phyloP scores from a whole-genome alignment of 1,140 invertebrate genomes.

The Caenorhabditis inopinata region DNA sequence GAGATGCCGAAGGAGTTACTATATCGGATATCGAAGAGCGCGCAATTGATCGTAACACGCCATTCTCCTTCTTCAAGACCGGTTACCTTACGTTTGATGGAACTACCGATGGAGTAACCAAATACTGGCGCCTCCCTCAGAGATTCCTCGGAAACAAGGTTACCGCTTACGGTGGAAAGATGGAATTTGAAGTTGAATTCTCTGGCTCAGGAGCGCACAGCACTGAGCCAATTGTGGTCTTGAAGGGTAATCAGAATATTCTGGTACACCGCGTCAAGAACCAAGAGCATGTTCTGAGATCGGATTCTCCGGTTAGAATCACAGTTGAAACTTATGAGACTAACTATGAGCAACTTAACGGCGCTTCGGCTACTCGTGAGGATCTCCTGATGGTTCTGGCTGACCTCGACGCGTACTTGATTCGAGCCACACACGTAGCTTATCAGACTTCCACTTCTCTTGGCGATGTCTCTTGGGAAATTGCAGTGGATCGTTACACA shows the following conservation, averaged over 20 bases:
- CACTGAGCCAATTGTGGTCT: conserved; percentile 60
- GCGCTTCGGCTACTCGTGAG: conserved; percentile 78
- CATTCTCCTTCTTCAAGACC: conserved; percentile 53
- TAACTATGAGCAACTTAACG: conserved; percentile 80
- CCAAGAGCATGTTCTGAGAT: conserved; percentile 52
- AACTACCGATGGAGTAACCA: conserved; percentile 65
- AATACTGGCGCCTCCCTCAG: conserved; percentile 79
- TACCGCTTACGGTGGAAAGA: conserved; percentile 63
- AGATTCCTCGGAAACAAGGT: conserved; percentile 83
- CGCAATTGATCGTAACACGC: conserved; percentile 36
- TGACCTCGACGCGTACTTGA: conserved; percentile 80
- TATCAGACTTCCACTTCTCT: conserved; percentile 60
- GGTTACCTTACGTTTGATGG: conserved; percentile 56
- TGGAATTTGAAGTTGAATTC: conserved; percentile 60
- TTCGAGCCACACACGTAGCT: conserved; percentile 83
- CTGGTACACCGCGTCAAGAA: conserved; percentile 58
- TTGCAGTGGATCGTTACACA: conserved; percentile 63
- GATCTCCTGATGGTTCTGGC: conserved; percentile 88
- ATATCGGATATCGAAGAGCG: conserved; percentile 57
- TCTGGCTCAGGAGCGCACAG: conserved; percentile 50
- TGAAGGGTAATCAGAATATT: conserved; percentile 66
- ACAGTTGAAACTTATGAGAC: conserved; percentile 66
- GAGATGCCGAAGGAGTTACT: conserved; percentile 59
- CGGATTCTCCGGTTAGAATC: conserved; percentile 57
- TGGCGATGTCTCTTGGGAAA: conserved; percentile 64